Evolutionary conservation across 2,113 vertebrate genomes (phyloP).

Genomic region (Corydoras sp.): DNA sequence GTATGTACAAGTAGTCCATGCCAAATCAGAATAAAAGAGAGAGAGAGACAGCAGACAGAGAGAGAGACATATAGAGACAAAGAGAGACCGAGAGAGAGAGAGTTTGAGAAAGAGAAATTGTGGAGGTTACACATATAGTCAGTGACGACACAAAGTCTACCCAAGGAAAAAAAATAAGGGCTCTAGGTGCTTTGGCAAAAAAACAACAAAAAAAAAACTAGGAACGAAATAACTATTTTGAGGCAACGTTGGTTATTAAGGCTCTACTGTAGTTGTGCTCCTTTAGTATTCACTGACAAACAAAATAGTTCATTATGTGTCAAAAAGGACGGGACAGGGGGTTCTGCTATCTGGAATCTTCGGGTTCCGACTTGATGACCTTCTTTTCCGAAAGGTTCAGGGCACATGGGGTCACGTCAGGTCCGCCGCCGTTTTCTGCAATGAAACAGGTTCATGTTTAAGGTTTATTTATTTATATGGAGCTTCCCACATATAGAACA

Average conservation of each 20-base stretch:
- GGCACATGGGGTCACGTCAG: constrained; percentile 75
- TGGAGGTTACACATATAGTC: constrained; percentile 45
- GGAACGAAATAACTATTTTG: constrained; percentile 49
- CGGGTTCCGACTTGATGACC: constrained; percentile 80
- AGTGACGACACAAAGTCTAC: constrained; percentile 49
- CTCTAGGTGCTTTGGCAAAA: constrained; percentile 78
- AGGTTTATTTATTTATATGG: not conserved
- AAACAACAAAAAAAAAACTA: constrained; percentile 47
- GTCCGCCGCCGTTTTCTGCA: constrained; percentile 74
- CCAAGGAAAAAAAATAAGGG: constrained; percentile 53
- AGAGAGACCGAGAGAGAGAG: not conserved
- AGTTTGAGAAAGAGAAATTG: constrained; percentile 8
- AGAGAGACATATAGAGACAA: not conserved
- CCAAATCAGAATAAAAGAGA: not conserved
- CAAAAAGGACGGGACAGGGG: constrained; percentile 3
- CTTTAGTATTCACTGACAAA: constrained; percentile 64
- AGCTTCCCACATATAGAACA: too few species aligned
- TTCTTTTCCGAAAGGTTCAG: constrained; percentile 78
- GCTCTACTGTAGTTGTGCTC: constrained; percentile 70
- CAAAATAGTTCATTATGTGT: constrained; percentile 49
- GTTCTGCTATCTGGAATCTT: constrained; percentile 78
- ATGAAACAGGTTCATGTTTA: not conserved
- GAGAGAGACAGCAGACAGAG: not conserved
- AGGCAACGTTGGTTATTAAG: constrained; percentile 90
- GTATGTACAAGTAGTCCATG: constrained; percentile 44